These are phyloP conservation scores for Caenorhabditis sp. DNA, from an alignment of 2,888 invertebrate species.

Conservation along the genomic window DNA sequence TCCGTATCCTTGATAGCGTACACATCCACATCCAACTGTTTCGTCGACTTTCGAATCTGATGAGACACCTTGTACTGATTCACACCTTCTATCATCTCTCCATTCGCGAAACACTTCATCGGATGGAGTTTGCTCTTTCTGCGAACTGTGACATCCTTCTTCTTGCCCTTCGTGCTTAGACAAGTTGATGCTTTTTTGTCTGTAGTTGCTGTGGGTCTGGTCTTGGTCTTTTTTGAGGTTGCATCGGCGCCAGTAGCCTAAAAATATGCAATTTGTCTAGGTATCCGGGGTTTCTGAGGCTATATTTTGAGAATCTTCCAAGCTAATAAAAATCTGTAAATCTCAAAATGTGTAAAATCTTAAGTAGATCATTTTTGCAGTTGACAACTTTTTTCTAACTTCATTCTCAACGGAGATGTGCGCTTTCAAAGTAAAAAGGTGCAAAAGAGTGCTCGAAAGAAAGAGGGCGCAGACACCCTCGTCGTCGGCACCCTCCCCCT, in stretches of 20 bases:
- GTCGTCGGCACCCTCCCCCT: no score
- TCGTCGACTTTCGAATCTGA: conserved; percentile 21
- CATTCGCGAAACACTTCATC: conserved; percentile 33
- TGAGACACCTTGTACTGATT: conserved; percentile 43
- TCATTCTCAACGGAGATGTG: no score
- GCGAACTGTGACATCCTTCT: neutral
- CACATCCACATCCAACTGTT: conserved; percentile 28
- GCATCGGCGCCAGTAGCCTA: conserved; percentile 9
- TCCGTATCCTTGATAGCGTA: conserved; percentile 44
- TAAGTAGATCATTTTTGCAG: no score
- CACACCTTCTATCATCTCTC: conserved; percentile 43
- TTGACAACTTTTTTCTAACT: no score
- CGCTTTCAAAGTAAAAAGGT: no score
- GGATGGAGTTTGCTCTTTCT: neutral
- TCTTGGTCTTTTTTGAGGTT: conserved; percentile 8
- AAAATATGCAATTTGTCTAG: no score
- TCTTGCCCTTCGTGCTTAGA: neutral
- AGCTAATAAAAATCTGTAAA: no score
- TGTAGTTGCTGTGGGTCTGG: conserved; percentile 6
- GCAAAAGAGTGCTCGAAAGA: no score
- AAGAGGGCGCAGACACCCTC: no score
- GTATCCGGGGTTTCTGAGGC: no score
- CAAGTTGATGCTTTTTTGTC: conserved; percentile 1
- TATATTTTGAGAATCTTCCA: neutral
- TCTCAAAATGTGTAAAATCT: no score